phyloP scores from a whole-genome alignment of 1,140 invertebrate species.

The Phthorimaea operculella region DNA sequence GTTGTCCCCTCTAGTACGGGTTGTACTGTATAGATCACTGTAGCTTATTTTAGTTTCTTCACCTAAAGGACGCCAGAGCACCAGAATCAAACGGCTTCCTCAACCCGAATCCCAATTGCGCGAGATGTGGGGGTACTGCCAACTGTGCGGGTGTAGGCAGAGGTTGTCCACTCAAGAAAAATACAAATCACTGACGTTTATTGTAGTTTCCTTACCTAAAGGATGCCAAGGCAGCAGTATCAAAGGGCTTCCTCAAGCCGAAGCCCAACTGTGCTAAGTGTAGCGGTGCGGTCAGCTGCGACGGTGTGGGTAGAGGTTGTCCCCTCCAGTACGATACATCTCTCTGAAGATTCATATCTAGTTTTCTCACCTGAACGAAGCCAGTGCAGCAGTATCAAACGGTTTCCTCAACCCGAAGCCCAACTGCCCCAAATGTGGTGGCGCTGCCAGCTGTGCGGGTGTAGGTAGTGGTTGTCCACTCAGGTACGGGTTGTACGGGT shows the following conservation, averaged over 20 bases:
- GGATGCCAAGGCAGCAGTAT: conserved; percentile 69
- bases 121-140: conserved; percentile 78
- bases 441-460: conserved; percentile 70
- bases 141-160: conserved; percentile 25
- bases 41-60: no score
- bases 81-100: conserved; percentile 82
- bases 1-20: conserved; percentile 77
- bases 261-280: conserved; percentile 80
- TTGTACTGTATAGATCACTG: no score
- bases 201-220: conserved; percentile 53
- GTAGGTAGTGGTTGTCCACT: conserved; percentile 70
- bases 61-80: conserved; percentile 68
- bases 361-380: conserved; percentile 65
- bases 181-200: no score
- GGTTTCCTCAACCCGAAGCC: conserved; percentile 80
- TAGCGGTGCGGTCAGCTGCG: conserved; percentile 74
- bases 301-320: conserved; percentile 69
- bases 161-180: no score
- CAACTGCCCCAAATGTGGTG: conserved; percentile 80
- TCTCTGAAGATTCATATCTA: no score
- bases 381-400: conserved; percentile 74
- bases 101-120: conserved; percentile 77
- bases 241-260: conserved; percentile 82
- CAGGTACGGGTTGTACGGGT: conserved; percentile 89
- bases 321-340: conserved; percentile 80